Evolutionary conservation across 2,888 invertebrate genomes (phyloP).

Genomic region (Malachius bipustulatus): DNA sequence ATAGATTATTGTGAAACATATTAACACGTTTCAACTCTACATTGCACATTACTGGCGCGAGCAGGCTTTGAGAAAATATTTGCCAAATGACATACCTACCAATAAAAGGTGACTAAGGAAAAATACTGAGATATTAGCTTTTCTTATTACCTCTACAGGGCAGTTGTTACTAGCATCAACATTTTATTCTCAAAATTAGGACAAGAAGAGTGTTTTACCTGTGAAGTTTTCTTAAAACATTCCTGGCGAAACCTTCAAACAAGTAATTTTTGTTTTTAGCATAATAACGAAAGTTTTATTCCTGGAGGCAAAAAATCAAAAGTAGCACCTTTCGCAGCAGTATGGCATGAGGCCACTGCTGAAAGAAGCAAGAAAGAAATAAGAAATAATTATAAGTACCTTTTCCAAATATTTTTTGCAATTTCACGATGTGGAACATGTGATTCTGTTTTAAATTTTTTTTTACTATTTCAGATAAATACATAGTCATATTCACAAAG

Average conservation of each 20-base stretch:
- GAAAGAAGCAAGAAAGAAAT: slow-evolving; percentile 13
- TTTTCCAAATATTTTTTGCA: slow-evolving; percentile 12
- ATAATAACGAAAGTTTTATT: slow-evolving; percentile 14
- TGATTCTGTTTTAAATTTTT: too few relatives aligned
- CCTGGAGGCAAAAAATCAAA: slow-evolving; percentile 13
- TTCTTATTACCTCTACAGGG: slow-evolving; percentile 15
- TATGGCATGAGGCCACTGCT: slow-evolving; percentile 14
- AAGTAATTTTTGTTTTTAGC: slow-evolving; percentile 12
- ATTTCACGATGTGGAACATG: neutral
- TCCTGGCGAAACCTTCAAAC: slow-evolving; percentile 11
- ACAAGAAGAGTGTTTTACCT: slow-evolving; percentile 16
- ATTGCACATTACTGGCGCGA: slow-evolving; percentile 15
- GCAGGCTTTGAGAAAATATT: slow-evolving; percentile 13
- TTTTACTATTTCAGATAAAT: too few relatives aligned
- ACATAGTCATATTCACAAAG: too few relatives aligned
- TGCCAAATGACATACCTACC: slow-evolving; percentile 11
- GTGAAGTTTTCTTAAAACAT: slow-evolving; percentile 10
- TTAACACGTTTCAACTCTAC: slow-evolving; percentile 6
- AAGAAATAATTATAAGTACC: slow-evolving; percentile 12
- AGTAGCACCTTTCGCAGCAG: slow-evolving; percentile 10
- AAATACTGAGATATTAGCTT: slow-evolving; percentile 10
- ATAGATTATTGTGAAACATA: slow-evolving; percentile 5
- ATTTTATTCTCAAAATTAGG: slow-evolving; percentile 17
- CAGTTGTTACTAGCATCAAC: slow-evolving; percentile 14
- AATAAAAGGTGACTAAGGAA: slow-evolving; percentile 13